Evolutionary conservation across 2,888 invertebrate species (phyloP).

Genomic region (Entomobrya proxima): DNA sequence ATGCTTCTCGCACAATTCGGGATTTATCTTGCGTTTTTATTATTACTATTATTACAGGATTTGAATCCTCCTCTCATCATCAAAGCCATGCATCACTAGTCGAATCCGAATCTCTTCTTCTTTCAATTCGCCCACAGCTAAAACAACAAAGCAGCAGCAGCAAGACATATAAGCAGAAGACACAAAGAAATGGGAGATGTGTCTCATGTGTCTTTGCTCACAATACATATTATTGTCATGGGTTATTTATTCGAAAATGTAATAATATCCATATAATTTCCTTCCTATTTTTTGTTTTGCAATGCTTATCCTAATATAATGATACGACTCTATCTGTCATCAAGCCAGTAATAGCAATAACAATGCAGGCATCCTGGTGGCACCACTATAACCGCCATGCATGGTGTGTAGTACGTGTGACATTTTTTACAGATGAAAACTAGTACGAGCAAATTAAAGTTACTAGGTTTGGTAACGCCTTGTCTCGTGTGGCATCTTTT

Average conservation of each 20-base stretch:
- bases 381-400: background rate
- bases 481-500: constrained; percentile 21
- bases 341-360: constrained; percentile 39
- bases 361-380: constrained; percentile 35
- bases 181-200: background rate
- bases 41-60: background rate
- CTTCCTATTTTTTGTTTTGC: constrained; percentile 3
- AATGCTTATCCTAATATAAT: background rate
- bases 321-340: constrained; percentile 41
- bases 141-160: constrained; percentile 56
- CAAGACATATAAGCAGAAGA: constrained; percentile 4
- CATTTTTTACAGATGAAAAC: constrained; percentile 1
- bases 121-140: constrained; percentile 63
- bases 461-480: constrained; percentile 32
- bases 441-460: background rate
- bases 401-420: background rate
- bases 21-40: constrained; percentile 38
- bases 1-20: constrained; percentile 38
- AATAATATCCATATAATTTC: background rate
- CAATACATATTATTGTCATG: constrained; percentile 12
- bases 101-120: constrained; percentile 14
- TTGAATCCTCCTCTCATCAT: constrained; percentile 51
- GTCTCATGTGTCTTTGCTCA: background rate
- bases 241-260: background rate
- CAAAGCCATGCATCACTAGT: constrained; percentile 42